Conservation (phyloP, 2,113 vertebrate species). For the Chascanopsetta lugubris region DNA sequence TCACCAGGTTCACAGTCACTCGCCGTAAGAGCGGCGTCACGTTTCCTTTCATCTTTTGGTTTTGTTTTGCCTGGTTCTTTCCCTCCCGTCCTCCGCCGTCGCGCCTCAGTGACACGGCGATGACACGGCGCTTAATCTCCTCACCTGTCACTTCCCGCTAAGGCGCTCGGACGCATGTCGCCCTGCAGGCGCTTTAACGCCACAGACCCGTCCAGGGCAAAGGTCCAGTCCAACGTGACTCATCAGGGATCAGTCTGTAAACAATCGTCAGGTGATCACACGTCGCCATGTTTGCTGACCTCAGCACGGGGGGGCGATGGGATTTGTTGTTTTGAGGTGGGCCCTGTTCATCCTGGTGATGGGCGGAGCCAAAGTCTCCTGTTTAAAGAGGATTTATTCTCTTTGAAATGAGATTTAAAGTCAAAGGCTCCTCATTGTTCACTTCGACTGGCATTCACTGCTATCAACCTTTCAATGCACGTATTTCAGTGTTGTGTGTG, state of each 20-base stretch:
- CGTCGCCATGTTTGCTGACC: no score
- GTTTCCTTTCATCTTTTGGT: neutral
- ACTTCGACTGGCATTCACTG: neutral
- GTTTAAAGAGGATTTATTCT: no score
- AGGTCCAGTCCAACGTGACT: neutral
- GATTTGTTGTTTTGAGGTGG: neutral
- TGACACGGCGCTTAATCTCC: constrained; percentile 50
- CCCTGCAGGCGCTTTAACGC: constrained; percentile 16
- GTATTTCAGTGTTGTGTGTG: no score
- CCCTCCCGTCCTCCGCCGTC: neutral
- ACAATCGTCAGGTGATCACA: neutral
- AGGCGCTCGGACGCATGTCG: constrained; percentile 49
- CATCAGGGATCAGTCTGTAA: no score
- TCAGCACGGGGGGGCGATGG: no score
- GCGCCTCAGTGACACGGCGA: neutral
- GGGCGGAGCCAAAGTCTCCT: no score
- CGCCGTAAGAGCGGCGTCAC: neutral
- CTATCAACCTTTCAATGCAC: neutral
- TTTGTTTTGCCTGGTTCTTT: neutral
- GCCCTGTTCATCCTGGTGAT: constrained; percentile 44
- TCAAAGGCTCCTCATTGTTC: neutral
- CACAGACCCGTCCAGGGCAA: neutral
- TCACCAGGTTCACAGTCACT: neutral
- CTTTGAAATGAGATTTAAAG: no score
- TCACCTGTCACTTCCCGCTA: constrained; percentile 59